Conservation (phyloP, 1,140 invertebrate genomes). For the Berghia stephanieae region DNA sequence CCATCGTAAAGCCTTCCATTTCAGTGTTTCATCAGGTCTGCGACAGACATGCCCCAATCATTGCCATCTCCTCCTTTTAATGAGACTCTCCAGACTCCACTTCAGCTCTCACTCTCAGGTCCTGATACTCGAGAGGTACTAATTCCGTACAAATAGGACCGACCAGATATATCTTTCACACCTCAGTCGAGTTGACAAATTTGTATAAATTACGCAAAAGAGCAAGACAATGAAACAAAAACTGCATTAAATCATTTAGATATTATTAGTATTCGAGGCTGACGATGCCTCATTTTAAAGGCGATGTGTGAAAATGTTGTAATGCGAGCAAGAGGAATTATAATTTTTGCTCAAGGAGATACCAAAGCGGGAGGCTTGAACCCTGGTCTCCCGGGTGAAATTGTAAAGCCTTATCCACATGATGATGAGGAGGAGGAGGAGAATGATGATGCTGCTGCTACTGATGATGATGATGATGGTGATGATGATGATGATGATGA, state of each 20-base stretch:
- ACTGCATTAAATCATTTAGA: constrained; percentile 51
- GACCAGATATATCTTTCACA: constrained; percentile 47
- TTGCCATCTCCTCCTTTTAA: too few relatives aligned
- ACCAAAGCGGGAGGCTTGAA: not conserved
- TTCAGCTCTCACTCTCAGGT: not conserved
- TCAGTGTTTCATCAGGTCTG: too few relatives aligned
- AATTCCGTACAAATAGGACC: constrained; percentile 47
- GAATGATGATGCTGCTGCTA: too few relatives aligned
- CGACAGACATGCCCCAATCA: too few relatives aligned
- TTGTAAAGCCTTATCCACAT: not conserved
- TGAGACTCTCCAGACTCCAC: too few relatives aligned
- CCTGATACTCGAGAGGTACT: constrained; percentile 33
- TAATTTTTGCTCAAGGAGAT: not conserved
- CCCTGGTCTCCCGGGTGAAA: not conserved
- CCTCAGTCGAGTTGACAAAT: too few relatives aligned
- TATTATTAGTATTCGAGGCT: constrained; percentile 48
- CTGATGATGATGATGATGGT: too few relatives aligned
- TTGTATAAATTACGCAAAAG: too few relatives aligned
- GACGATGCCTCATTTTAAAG: not conserved
- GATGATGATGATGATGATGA: not conserved
- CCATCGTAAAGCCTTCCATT: too few relatives aligned
- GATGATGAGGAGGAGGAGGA: too few relatives aligned
- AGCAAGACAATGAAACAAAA: constrained; percentile 46
- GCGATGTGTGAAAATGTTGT: not conserved
- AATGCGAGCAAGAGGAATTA: not conserved